Percentiles rank a stretch among this genome's conserved stretches.
Conservation (phyloP, 2,113 vertebrate genomes). For the Acanthochromis polyacanthus region DNA sequence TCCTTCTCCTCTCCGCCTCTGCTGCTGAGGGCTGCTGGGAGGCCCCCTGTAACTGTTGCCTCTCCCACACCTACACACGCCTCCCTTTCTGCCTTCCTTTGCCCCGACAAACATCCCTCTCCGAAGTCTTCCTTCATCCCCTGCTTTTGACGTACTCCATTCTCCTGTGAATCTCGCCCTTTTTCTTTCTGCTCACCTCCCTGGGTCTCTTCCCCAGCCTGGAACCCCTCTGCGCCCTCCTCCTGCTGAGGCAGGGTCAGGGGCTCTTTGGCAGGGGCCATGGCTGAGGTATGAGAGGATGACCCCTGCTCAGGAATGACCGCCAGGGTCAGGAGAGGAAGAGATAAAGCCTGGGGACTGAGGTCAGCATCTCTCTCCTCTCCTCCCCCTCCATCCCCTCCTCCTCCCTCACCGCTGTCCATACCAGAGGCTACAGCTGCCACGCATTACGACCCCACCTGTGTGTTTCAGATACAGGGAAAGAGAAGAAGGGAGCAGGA, state of each 20-base stretch:
- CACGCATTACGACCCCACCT: conserved; percentile 92
- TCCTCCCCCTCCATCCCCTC: conserved; percentile 84
- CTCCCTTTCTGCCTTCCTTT: conserved; percentile 85
- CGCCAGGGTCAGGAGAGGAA: conserved; percentile 90
- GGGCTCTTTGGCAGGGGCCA: conserved; percentile 91
- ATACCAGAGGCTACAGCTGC: conserved; percentile 93
- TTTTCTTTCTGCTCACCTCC: conserved; percentile 81
- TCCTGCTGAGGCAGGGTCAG: conserved; percentile 70
- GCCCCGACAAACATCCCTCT: conserved; percentile 72
- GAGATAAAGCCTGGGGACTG: conserved; percentile 80
- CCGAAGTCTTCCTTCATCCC: conserved; percentile 76
- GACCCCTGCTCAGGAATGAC: conserved; percentile 89
- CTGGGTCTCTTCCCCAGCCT: conserved; percentile 83
- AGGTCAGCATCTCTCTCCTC: conserved; percentile 82
- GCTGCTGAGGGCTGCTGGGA: conserved; percentile 82
- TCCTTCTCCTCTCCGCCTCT: conserved; percentile 76
- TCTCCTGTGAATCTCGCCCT: conserved; percentile 50
- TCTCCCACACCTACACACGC: conserved; percentile 87
- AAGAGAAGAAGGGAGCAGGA: conserved; percentile 28
- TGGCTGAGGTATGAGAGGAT: conserved; percentile 90
- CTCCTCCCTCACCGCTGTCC: conserved; percentile 87
- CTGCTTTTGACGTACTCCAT: conserved; percentile 61
- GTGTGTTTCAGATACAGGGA: conserved; percentile 71
- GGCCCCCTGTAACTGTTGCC: conserved; percentile 86
- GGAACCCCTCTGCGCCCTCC: conserved; percentile 76